phyloP scores from a whole-genome alignment of 2,888 invertebrate genomes.

The Caenorhabditis sp. region DNA sequence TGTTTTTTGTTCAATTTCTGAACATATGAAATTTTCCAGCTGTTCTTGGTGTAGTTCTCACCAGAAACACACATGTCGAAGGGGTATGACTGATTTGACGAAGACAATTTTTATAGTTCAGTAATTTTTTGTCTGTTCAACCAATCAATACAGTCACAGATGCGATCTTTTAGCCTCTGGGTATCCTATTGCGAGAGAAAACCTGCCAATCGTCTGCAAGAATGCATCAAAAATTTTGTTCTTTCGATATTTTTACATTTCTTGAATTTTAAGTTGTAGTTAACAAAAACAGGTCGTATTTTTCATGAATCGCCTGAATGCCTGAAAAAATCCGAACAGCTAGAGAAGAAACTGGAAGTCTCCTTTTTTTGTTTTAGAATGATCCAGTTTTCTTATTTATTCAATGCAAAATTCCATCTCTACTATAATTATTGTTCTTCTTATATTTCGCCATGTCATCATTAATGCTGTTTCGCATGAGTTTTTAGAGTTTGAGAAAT shows the following conservation, averaged over 20 bases:
- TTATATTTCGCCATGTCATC: too few relatives aligned
- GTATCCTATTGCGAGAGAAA: slow-evolving; percentile 8
- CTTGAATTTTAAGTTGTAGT: too few relatives aligned
- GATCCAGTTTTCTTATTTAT: too few relatives aligned
- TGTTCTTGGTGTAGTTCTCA: slow-evolving; percentile 11
- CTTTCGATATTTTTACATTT: background rate
- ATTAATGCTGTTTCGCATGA: too few relatives aligned
- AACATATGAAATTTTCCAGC: slow-evolving; percentile 32
- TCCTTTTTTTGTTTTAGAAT: too few relatives aligned
- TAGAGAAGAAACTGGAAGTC: too few relatives aligned
- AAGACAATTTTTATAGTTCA: slow-evolving; percentile 9
- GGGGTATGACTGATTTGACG: slow-evolving; percentile 31
- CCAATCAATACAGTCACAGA: slow-evolving; percentile 14
- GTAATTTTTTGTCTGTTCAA: slow-evolving; percentile 14
- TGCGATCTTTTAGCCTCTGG: slow-evolving; percentile 1
- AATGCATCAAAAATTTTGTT: background rate
- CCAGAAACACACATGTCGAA: slow-evolving; percentile 27
- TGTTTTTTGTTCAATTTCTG: slow-evolving; percentile 7
- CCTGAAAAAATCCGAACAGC: too few relatives aligned
- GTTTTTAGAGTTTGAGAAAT: too few relatives aligned
- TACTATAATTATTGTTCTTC: too few relatives aligned
- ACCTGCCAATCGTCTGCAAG: background rate
- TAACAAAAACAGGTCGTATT: too few relatives aligned
- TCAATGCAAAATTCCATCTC: too few relatives aligned
- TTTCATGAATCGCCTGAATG: too few relatives aligned